Conservation (phyloP, 53 echinoderm and acorn worm genomes). For the Actinopyga echinites region DNA sequence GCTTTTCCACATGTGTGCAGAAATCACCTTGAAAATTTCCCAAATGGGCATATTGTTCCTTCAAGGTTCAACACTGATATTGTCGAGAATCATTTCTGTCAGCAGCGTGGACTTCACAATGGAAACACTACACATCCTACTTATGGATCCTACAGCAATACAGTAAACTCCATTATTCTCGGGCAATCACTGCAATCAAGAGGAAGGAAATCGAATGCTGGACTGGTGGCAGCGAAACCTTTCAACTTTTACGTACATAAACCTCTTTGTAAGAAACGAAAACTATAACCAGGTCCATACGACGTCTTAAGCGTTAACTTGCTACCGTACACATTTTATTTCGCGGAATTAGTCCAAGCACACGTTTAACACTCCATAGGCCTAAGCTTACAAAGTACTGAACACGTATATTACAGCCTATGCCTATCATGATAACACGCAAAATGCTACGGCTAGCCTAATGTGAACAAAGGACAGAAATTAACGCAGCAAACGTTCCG, state of each 20-base stretch:
- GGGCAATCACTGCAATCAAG: not conserved
- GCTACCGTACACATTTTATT: no score
- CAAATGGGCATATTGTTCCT: not conserved
- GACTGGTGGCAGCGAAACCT: not conserved
- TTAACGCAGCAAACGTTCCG: no score
- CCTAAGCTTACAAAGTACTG: no score
- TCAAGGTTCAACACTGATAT: not conserved
- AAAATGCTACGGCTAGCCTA: no score
- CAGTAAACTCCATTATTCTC: not conserved
- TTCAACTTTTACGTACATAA: constrained; percentile 10
- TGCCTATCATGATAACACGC: no score
- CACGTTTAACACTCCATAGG: no score
- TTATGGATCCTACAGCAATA: not conserved
- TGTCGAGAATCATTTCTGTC: constrained; percentile 16
- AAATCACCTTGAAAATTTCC: not conserved
- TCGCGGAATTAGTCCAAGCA: no score
- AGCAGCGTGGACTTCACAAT: not conserved
- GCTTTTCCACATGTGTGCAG: not conserved
- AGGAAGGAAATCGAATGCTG: not conserved
- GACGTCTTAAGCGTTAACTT: no score
- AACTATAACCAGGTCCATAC: not conserved
- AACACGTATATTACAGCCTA: no score
- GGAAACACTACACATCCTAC: not conserved
- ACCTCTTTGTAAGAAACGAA: not conserved
- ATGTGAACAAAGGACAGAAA: no score